A percentile compares a stretch with the other conserved stretches of the same genome.
These are phyloP conservation scores for Epistrophella euchroma DNA, from an alignment of 2,888 invertebrate species.

Conservation along the genomic window DNA sequence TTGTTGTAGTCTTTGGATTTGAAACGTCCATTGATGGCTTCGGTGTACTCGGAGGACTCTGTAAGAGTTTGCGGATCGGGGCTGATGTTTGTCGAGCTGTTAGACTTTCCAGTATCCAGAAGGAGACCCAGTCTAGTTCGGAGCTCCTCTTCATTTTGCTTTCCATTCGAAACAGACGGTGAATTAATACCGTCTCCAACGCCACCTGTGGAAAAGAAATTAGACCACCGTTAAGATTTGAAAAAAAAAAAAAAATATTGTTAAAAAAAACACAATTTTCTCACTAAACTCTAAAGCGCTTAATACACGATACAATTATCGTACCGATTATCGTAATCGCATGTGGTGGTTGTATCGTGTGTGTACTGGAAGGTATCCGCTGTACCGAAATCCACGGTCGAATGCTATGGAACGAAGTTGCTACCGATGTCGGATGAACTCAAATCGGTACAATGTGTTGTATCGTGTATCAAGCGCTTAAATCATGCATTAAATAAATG, in stretches of 20 bases:
- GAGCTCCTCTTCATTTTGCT: conserved; percentile 82
- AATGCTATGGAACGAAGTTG: too few species aligned
- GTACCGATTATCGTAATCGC: too few species aligned
- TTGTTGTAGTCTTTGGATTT: conserved; percentile 62
- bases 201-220: conserved; percentile 44
- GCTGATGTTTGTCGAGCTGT: conserved; percentile 80
- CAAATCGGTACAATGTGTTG: too few species aligned
- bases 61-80: conserved; percentile 81
- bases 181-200: conserved; percentile 74
- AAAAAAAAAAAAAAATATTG: not conserved
- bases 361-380: too few species aligned
- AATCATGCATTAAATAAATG: conserved; percentile 25
- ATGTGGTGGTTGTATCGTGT: too few species aligned
- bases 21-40: conserved; percentile 74
- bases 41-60: conserved; percentile 74
- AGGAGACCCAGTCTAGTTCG: conserved; percentile 81
- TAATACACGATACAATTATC: too few species aligned
- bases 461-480: too few species aligned
- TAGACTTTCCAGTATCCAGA: conserved; percentile 79
- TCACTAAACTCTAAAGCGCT: too few species aligned
- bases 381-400: too few species aligned
- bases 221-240: not conserved
- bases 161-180: conserved; percentile 78
- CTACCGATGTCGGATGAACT: too few species aligned
- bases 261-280: not conserved